Evolutionary conservation across 1,140 invertebrate genomes (phyloP), one percentile per base, ranked within the genome.

Genomic region (Drosophila aff.): DNA sequence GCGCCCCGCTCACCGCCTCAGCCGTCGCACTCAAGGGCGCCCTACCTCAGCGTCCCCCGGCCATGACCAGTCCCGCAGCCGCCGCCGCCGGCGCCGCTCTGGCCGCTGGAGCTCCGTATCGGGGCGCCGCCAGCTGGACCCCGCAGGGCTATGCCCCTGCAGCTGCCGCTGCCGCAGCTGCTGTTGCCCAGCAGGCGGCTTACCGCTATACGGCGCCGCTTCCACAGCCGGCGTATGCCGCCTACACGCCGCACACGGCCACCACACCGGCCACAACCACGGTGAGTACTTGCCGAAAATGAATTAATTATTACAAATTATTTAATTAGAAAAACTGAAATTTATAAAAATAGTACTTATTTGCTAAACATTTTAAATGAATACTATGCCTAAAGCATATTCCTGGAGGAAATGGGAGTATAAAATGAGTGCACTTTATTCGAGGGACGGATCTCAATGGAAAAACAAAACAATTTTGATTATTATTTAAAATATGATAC

Each of bases 41-140:
- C 47, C 58, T 87, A 18, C 71, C 85, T 55, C 92, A 91, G 66
- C 82, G 90, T 75, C 92, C 90, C 65, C 74, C 89, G 73, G 87
- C 82, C 68, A 93, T 93, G 92, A 92, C 92, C 68, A 93, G 92
- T 81, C 92, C 92, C 84, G 92, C 92, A 71, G 92, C 92, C 78
- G 92, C 92, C 63, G 91, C 86, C 81, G 92, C 85, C 28, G 84
- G 84, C 57, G 84, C 84, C 62, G 84, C 85, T 44, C 53, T 89
- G 64, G 91, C 79, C 81, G 87, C 92, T 58, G 91, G 92, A 62
- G 91, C 92, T 33, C 92, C 87, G 36, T 93, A 93, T 79, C 90
- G 92, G 49, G 91, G 91, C 67, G 91, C 92, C 57, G 82, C 91
- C 73, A 92, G 80, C 78, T 93, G 92, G 92, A 92, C 92, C 58